Evolutionary conservation across 2,888 invertebrate species (phyloP).

Genomic region (Cephalotes varians): DNA sequence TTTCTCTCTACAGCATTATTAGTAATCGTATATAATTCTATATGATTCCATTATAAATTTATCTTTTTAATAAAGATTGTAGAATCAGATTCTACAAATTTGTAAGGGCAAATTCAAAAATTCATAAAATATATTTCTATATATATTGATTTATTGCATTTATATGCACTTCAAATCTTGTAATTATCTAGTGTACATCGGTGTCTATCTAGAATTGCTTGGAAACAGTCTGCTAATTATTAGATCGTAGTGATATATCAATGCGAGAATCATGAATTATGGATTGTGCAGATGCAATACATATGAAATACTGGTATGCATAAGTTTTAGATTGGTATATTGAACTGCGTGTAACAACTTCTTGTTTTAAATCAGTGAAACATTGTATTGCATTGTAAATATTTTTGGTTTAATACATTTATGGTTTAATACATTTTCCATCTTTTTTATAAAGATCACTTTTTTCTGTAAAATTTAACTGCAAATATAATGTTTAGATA

Average conservation of each 20-base stretch:
- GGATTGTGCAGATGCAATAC: constrained; percentile 46
- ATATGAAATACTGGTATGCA: neutral
- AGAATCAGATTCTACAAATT: neutral
- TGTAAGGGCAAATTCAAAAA: neutral
- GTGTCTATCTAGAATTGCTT: constrained; percentile 31
- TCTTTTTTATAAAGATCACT: no score
- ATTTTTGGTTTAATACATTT: neutral
- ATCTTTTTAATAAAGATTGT: neutral
- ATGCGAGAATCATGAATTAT: constrained; percentile 65
- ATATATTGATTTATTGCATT: constrained; percentile 7
- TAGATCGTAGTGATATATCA: constrained; percentile 48
- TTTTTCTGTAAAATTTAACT: neutral
- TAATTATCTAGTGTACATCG: constrained; percentile 19
- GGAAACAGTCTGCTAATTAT: constrained; percentile 61
- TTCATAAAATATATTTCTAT: neutral
- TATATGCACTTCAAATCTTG: constrained; percentile 17
- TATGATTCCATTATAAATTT: neutral
- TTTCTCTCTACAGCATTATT: neutral
- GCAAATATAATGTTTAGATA: neutral
- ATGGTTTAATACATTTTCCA: no score
- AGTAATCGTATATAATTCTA: neutral
- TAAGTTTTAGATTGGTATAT: constrained; percentile 32
- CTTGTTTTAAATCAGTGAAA: neutral
- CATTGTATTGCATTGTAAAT: constrained; percentile 14
- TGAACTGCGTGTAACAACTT: neutral